Evolutionary conservation across 2,888 invertebrate species (phyloP).

Genomic region (Caenorhabditis sp.): DNA sequence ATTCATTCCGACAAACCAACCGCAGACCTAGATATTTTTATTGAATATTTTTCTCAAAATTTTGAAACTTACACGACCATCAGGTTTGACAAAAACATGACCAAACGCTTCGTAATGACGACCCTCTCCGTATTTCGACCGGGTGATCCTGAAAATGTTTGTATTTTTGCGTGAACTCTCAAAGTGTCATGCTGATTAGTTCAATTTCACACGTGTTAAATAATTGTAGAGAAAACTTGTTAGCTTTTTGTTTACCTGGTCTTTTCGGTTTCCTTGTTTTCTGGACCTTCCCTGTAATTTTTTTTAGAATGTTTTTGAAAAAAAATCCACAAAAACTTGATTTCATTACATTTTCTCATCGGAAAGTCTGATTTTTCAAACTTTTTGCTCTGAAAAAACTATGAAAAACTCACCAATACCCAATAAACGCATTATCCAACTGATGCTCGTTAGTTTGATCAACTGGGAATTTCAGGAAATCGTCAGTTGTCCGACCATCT

Average conservation of each 20-base stretch:
- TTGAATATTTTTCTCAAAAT: no score
- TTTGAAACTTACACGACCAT: conserved; percentile 23
- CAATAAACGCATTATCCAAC: conserved; percentile 41
- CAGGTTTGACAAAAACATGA: conserved; percentile 46
- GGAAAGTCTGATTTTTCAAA: no score
- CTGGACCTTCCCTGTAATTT: neutral
- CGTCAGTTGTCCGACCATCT: conserved; percentile 41
- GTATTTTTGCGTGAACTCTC: neutral
- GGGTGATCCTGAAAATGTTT: conserved; percentile 46
- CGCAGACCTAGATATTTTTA: conserved; percentile 36
- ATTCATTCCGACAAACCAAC: conserved; percentile 50
- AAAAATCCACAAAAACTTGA: no score
- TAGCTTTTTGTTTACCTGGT: conserved; percentile 8
- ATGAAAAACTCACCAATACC: conserved; percentile 46
- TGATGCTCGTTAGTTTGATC: conserved; percentile 24
- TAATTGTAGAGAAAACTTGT: neutral
- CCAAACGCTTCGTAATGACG: conserved; percentile 58
- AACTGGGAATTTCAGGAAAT: conserved; percentile 51
- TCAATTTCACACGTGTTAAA: neutral
- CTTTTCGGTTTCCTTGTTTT: conserved; percentile 4
- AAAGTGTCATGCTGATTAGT: neutral
- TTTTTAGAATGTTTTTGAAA: conserved; percentile 2
- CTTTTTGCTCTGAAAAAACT: conserved; percentile 2
- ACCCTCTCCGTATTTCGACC: conserved; percentile 38
- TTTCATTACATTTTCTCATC: neutral